Base-by-base conservation (phyloP, 2,888 invertebrate species). In the Latheticus oryzae region DNA sequence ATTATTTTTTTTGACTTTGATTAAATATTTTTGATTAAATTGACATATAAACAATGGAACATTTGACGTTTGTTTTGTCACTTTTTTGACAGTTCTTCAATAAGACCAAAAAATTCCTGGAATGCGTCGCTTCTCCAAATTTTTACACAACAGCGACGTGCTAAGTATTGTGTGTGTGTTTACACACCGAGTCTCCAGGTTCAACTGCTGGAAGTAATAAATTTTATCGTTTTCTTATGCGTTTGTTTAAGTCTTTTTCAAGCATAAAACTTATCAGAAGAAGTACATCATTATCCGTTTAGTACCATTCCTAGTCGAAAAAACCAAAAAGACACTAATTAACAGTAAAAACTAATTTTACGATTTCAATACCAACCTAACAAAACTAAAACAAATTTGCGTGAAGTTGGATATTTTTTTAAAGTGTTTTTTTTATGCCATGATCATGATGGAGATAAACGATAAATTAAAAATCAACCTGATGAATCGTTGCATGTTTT, bases 201-300 rank as follows among this genome's bases (percentile, higher is more conserved):
- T 57, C 43, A 32, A 43, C 55, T 55, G 47, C 55, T 57, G 51
- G 50, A 51, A 57, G 57, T 57, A 50, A 42, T 57, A 57, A 57
- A 57, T 43, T 57, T 57, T 57, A 56, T 50, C 12, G 33, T 26
- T 56, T 42, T 56, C 50, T 56, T 56, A 57, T 57, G 51, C 51
- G 57, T 57, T 54, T 54, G 54, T 54, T 56, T 56, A 51, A 47
- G 50, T 51, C 42, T 56, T 56, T 56, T 56, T 51, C 16, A 57
- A 21, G 28, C 57, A 57, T 57, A 57, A 57, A 57, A 42, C 24
- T 57, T 57, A 57, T 57, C 57, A 43, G 57, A 57, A 57, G 51
- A 51, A 51, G 50, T 57, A 23, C 57, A 57, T 43, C 43, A 43
- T 57, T 57, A 57, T 43, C 42, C 23, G 43, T 42, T 45, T 54